Evolutionary conservation across 1,140 invertebrate genomes (phyloP), one percentile per base, ranked within the genome.

Genomic region (Heterodera schachtii): DNA sequence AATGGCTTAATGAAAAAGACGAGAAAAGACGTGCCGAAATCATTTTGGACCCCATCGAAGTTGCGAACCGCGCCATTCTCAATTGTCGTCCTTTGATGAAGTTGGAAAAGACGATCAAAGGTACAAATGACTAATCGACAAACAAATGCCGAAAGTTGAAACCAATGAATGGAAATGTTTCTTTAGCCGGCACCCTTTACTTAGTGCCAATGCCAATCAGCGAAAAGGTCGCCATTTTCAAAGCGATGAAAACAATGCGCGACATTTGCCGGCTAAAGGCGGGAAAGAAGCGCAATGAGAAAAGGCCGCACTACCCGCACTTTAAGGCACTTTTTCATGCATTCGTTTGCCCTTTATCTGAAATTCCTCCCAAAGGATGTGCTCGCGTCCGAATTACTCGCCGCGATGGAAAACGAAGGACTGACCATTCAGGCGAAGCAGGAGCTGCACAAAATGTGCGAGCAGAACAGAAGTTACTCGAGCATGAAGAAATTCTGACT

Each of bases 391-490:
- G 88, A 89, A 78, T 60, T 89, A 3, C 47, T 89, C 8, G 79
- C 82, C 44, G 88, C 89, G n/a, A 81, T 70, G 49, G 83, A 88
- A 46, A 89, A 89, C 75, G 89, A 89, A 81, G 91, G 91, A 43
- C 87, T 90, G 71, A 91, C 90, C 64, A 87, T 92, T 43, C 84
- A 89, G 57, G 91, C 90, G 52, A 92, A 92, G 83, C 91, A 91
- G 76, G 91, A 92, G 52, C 83, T 91, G 8, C 91, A 92, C 81
- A 90, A 89, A 85, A 81, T 88, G 31, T 92, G 91, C 85, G 91
- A 92, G 82, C 90, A 89, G 8, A 92, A 92, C 84, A 82, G 90
- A 80, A 91, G 91, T 21, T 57, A 57, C 49, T 73, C 69, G 19
- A 70, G 66, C 44, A 60, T 73, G 57, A 79, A 49, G 41, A 81